A percentile compares a stretch with the other conserved stretches of the same genome.
Evolutionary conservation across 64 coral and sea anemone genomes (phyloP).

Genomic region (Actinia tenebrosa): DNA sequence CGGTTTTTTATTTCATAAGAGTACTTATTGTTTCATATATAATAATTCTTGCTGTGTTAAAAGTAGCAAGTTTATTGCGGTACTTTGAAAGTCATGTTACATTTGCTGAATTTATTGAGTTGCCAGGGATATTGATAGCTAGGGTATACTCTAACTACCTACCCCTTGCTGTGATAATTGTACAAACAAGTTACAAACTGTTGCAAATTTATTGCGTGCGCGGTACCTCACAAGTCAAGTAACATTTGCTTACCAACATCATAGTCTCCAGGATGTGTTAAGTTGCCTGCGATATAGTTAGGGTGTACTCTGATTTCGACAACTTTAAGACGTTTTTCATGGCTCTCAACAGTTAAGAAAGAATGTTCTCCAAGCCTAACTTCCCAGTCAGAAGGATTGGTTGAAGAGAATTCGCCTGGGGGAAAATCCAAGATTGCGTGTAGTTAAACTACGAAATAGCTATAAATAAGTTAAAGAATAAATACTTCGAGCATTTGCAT

Average conservation of each 20-base stretch:
- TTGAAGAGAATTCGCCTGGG: slow-evolving; percentile 39
- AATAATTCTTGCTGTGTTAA: too few relatives aligned
- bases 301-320: slow-evolving; percentile 71
- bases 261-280: slow-evolving; percentile 81
- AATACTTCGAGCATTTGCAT: too few relatives aligned
- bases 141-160: too few relatives aligned
- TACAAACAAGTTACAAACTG: background rate
- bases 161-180: too few relatives aligned
- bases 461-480: background rate
- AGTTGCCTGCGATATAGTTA: slow-evolving; percentile 60
- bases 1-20: too few relatives aligned
- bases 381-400: slow-evolving; percentile 57
- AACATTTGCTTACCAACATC: slow-evolving; percentile 67
- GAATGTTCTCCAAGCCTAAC: slow-evolving; percentile 83
- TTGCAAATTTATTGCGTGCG: background rate
- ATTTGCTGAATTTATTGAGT: too few relatives aligned
- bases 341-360: slow-evolving; percentile 14
- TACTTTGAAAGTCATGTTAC: too few relatives aligned
- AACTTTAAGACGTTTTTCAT: slow-evolving; percentile 43
- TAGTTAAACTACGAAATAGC: background rate
- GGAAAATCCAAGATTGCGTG: background rate
- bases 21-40: too few relatives aligned
- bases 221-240: background rate
- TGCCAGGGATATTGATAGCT: too few relatives aligned
- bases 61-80: too few relatives aligned